Base-by-base conservation (phyloP, 2,888 invertebrate genomes). In the Pammene aurita region DNA sequence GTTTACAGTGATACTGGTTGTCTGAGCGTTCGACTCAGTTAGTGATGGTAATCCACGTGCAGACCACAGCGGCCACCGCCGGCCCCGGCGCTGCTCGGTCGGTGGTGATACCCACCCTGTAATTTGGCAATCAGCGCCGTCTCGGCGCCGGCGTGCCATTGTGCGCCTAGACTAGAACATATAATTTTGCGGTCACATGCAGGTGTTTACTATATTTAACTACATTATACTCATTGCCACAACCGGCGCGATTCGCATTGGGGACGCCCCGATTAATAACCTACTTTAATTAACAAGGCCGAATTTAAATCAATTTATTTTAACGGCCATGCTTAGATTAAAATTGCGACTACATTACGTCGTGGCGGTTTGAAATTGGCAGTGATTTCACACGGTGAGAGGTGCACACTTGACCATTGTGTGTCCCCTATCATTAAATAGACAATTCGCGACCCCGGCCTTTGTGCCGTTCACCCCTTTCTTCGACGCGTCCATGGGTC, bases 101-200 rank as follows among this genome's bases (percentile, higher is more conserved):
- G 78, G 82, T 85, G 80, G 86, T 85, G 85, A 83, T 86, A 87
- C 86, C 80, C 82, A 90, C 88, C 91, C 90, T 87, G 83, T 86
- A 90, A 91, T 92, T 91, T 90, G 89, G 87, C 86, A 85, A 89
- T 89, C 86, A 86, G 80, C 79, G 81, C 78, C 78, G 74, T 80
- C 78, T 81, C 79, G 75, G 81, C 77, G 76, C 64, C 74, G 78
- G 77, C 79, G 77, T 80, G 70, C 80, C 73, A 78, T 84, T 78
- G 85, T 90, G 87, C 81, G 77, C 78, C 80, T 88, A 86, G 78
- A 77, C 79, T 71, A 76, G 80, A 87, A 79, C 85, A 85, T 86
- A 81, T 89, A 88, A 91, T 91, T 87, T 88, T 86, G 91, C 84
- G 90, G 92, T 88, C 82, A 84, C 83, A 83, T 77, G 82, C 88